Evolutionary conservation across 2,888 invertebrate genomes (phyloP), one percentile per base, ranked within the genome.

Genomic region (Fissipunctia ypsillon): DNA sequence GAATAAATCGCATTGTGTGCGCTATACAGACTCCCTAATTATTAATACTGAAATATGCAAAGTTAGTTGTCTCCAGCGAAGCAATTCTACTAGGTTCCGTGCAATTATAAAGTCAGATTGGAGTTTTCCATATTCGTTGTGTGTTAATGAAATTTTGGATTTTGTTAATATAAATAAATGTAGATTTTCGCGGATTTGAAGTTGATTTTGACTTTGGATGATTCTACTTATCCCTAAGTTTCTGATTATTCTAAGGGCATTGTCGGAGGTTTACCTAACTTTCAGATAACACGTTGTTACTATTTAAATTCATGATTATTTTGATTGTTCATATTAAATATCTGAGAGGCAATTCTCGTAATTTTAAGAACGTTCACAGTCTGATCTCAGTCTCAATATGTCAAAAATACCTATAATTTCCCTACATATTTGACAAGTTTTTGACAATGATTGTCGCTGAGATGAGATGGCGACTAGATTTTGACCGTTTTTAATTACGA

Each of bases 41-140:
- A 94, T 93, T 93, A 94, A 93, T 92, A 93, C 89, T 89, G 93
- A 90, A 94, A 93, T 95, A 95, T 95, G 95, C 95, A 94, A 95
- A 95, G 91, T 94, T 92, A 91, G 92, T 93, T 93, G 93, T 94
- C 93, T 94, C 78, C 68, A 54, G 76, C 71, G 57, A 25, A 38
- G 65, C 64, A 70, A 90, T 91, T 88, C 87, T 83, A 88, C 86
- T 86, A 81, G 85, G 87, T 86, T 83, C 86, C 83, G 82, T 85
- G 86, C 88, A 93, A 95, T 95, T 95, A 95, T 91, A 95, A 95
- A 92, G 95, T 95, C 92, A 95, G 93, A 95, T 95, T 93, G 90
- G 79, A 89, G 87, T 93, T 92, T 92, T 94, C 91, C 91, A 92
- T 92, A 92, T 91, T 92, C 90, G 83, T 89, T 87, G 84, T 84